A percentile compares a stretch with the other conserved stretches of the same genome.
Evolutionary conservation across 1,140 invertebrate genomes (phyloP).

Genomic region (Spodoptera litura): DNA sequence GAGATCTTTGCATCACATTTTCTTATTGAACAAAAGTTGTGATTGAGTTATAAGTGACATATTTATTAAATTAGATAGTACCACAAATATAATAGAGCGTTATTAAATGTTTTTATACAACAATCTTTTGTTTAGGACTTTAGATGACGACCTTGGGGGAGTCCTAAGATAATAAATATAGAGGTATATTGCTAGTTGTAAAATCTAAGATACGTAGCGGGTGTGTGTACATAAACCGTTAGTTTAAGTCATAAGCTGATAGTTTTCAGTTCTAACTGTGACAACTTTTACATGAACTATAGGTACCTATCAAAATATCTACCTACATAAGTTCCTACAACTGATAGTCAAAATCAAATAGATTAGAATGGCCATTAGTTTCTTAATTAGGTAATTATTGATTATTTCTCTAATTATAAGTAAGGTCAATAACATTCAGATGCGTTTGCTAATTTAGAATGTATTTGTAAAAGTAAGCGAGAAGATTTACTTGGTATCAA

Average conservation of each 20-base stretch:
- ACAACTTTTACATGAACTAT: too few species aligned
- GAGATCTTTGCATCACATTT: too few species aligned
- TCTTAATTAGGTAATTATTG: too few species aligned
- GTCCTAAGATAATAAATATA: conserved; percentile 45
- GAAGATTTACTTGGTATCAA: too few species aligned
- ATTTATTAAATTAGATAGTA: neutral
- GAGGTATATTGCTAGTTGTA: conserved; percentile 22
- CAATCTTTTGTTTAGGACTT: conserved; percentile 19
- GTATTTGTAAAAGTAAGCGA: too few species aligned
- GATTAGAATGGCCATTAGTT: too few species aligned
- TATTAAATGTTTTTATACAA: conserved; percentile 18
- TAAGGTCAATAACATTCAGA: too few species aligned
- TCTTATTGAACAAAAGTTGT: neutral
- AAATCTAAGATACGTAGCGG: conserved; percentile 16
- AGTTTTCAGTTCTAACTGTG: neutral
- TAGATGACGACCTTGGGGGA: conserved; percentile 33
- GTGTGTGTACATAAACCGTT: conserved; percentile 3
- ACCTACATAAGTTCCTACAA: too few species aligned
- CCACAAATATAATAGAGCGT: neutral
- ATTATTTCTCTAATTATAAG: too few species aligned
- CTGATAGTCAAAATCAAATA: too few species aligned
- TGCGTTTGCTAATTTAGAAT: too few species aligned
- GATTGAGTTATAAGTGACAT: neutral
- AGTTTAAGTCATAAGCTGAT: conserved; percentile 14
- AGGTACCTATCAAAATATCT: too few species aligned